Base-by-base conservation (phyloP, 2,888 invertebrate genomes). In the Alloscopus bannaensis region DNA sequence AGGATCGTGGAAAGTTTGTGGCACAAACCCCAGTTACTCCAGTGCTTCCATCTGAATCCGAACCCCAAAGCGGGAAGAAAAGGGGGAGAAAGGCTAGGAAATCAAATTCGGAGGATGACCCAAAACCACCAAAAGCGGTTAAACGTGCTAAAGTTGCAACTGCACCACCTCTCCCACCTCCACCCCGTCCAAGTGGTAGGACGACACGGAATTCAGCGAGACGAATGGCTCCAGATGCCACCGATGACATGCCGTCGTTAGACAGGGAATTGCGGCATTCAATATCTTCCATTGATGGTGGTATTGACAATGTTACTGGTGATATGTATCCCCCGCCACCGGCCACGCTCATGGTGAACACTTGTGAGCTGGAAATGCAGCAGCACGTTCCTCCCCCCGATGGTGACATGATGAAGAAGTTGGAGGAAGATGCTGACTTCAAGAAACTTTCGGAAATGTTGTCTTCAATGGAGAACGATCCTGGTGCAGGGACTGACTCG, bases 1-100 rank as follows among this genome's bases (percentile, higher is more conserved):
- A 95, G 89, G 86, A 86, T 45, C 85, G 86, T 47, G 93, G 91
- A 16, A 86, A 87, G 47, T 84, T 87, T 77, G 86, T 87, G 3
- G 86, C 86, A 55, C 87, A 86, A 47, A 81, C 86, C 4, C 84
- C 86, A 2, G 86, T 86, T 40, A 72, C 86, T 4, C 83, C 85
- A 42, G 82, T 78, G 40, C 70, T 84, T 18, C 83, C 83, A 16
- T 80, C 85, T 0, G 36, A 31, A 24, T 55, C 62, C 16, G 28
- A 16, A 18, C 55, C 62, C 2, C 40, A 50, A 1, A 31, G 29
- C 3, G 60, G 71, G 1, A 81, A 79, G 47, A 82, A 82, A 42
- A 79, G 84, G 3, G 84, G 83, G n/a, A 40, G 84, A 11, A 83
- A 84, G 28, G 82, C 82, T 36, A 80, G 68, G 20, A n/a, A n/a